phyloP scores from a whole-genome alignment of 2,888 invertebrate species.

The Caenorhabditis uteleia region DNA sequence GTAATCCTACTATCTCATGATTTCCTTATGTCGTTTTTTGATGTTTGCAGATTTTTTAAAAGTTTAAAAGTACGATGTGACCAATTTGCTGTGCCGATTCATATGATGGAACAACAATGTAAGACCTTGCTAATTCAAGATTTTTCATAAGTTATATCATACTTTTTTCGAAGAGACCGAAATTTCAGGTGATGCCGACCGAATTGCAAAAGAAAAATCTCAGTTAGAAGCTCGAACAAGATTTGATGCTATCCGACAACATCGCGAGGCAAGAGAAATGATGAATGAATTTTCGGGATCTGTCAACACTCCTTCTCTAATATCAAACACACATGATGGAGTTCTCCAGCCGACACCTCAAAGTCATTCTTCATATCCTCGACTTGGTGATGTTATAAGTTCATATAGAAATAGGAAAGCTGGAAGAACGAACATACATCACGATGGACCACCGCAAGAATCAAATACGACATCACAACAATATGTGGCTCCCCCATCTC shows the following conservation, averaged over 20 bases:
- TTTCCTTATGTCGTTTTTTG: constrained; percentile 77
- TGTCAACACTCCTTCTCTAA: too few relatives aligned
- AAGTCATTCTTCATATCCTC: background rate
- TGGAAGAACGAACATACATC: background rate
- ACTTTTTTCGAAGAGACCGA: too few relatives aligned
- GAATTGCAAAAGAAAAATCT: too few relatives aligned
- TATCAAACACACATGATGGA: too few relatives aligned
- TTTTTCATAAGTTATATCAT: too few relatives aligned
- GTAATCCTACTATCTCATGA: constrained; percentile 8
- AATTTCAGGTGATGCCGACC: too few relatives aligned
- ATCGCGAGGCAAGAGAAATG: constrained; percentile 38
- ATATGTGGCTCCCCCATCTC: constrained; percentile 32
- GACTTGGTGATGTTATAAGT: constrained; percentile 49
- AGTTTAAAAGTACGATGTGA: constrained; percentile 40
- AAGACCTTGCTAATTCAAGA: constrained; percentile 11
- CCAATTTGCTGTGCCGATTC: constrained; percentile 44
- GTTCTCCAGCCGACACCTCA: background rate
- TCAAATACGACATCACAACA: constrained; percentile 6
- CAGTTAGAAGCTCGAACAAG: too few relatives aligned
- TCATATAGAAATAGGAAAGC: constrained; percentile 49
- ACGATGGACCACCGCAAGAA: background rate
- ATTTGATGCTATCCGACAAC: constrained; percentile 26
- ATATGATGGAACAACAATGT: constrained; percentile 54
- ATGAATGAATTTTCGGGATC: constrained; percentile 49
- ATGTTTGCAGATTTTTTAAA: constrained; percentile 29